These are phyloP conservation scores for Petrocephalus sullivani DNA, from an alignment of 2,797 vertebrate genomes.

Conservation along the genomic window DNA sequence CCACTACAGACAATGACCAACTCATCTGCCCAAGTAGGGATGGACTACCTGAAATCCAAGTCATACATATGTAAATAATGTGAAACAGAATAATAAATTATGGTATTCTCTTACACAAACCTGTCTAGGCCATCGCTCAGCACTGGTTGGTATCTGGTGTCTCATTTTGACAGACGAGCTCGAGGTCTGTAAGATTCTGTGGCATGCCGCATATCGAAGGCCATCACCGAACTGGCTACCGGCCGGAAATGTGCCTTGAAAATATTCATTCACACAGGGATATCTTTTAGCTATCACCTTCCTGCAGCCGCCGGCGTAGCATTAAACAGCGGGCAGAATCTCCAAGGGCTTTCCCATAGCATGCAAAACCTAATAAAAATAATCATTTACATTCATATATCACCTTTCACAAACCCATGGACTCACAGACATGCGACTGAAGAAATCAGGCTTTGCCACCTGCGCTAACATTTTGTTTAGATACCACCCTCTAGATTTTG, in stretches of 20 bases:
- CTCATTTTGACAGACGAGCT: background rate
- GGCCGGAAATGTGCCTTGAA: background rate
- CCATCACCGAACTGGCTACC: background rate
- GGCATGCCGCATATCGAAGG: background rate
- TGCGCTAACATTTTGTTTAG: background rate
- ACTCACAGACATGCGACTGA: background rate
- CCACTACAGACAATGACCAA: background rate
- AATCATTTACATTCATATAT: background rate
- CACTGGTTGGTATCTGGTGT: background rate
- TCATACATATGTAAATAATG: background rate
- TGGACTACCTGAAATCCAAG: conserved; percentile 24
- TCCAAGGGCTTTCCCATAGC: background rate
- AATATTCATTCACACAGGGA: background rate
- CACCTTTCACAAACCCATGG: background rate
- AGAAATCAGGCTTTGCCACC: background rate
- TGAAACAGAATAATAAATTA: background rate
- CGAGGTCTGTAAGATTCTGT: background rate
- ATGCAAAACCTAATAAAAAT: background rate
- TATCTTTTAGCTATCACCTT: background rate
- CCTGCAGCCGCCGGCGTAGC: background rate
- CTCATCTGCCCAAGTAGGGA: conserved; percentile 5
- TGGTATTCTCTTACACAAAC: background rate
- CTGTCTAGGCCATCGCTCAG: background rate
- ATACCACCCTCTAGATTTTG: background rate
- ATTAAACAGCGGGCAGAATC: background rate